Base-by-base conservation (phyloP, 2,113 vertebrate genomes). In the Mellivora capensis region DNA sequence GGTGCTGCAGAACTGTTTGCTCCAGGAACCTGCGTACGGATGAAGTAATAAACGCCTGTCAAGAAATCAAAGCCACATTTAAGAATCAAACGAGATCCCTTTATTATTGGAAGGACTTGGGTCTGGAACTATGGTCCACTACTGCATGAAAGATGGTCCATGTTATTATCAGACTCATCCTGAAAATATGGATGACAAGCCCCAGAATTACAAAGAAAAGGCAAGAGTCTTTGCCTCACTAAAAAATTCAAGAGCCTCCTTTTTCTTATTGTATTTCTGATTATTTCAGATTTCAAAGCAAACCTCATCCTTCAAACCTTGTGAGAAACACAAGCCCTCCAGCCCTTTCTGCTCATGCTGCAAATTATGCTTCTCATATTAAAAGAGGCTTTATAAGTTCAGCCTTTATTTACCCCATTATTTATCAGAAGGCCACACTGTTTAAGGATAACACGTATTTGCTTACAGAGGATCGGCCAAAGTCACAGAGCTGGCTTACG, bases 271-370 rank as follows among this genome's bases (percentile, higher is more conserved):
- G 37, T 42, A 49, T 91, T 90, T 93, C 69, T 71, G 49, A 96
- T 91, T 57, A 89, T 96, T 95, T 90, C 94, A 6, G 39, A 91
- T 97, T 96, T 92, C 95, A 97, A 95, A 95, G 87, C 71, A 85
- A 93, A 96, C 57, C 69, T 86, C 87, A 87, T 97, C 62, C 69
- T 92, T 97, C 94, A 97, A n/a, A n/a, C n/a, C n/a, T n/a, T 3
- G 1, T 96, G 91, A 71, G 94, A 93, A 96, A 93, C 67, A 62
- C 21, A 96, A 90, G 84, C 89, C 93, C 86, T 80, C 47, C 25
- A 87, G 79, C 49, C 54, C 39, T 89, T 87, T 87, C 69, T 92
- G 85, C 42, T 86, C 96, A 62, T n/a, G 69, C n/a, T 88, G 83
- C 13, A 47, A 97, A 88, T 62, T 39, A 27, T 84, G 64, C 87